A percentile compares a stretch with the other conserved stretches of the same genome.
These are phyloP conservation scores for Clitarchus hookeri DNA, from an alignment of 2,888 invertebrate species.

Conservation along the genomic window DNA sequence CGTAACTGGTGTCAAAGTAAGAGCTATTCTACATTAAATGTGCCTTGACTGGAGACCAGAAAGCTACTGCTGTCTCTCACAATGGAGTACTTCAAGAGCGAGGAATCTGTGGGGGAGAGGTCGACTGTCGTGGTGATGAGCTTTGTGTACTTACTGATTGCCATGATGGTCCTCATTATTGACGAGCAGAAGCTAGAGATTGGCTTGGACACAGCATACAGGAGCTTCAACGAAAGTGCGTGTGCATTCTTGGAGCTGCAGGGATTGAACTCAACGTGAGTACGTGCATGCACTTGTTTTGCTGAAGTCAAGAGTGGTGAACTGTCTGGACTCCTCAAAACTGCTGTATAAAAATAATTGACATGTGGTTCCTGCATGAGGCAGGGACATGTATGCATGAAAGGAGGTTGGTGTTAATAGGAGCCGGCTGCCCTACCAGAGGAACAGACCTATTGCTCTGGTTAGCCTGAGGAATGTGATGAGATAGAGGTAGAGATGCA, in stretches of 20 bases:
- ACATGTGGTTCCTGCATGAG: too few relatives aligned
- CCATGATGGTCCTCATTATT: slow-evolving; percentile 91
- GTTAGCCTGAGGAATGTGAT: too few relatives aligned
- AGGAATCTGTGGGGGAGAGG: slow-evolving; percentile 91
- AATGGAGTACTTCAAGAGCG: slow-evolving; percentile 87
- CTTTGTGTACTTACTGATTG: slow-evolving; percentile 85
- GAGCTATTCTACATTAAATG: too few relatives aligned
- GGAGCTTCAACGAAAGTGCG: slow-evolving; percentile 87
- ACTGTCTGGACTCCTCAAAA: too few relatives aligned
- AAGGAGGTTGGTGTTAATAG: too few relatives aligned
- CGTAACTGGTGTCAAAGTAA: too few relatives aligned
- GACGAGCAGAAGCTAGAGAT: slow-evolving; percentile 89
- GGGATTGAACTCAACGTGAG: slow-evolving; percentile 80
- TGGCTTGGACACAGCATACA: slow-evolving; percentile 87
- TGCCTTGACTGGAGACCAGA: slow-evolving; percentile 56
- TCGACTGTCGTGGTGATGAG: slow-evolving; percentile 93
- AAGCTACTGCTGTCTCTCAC: slow-evolving; percentile 85
- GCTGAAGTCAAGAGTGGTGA: too few relatives aligned
- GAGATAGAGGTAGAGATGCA: too few relatives aligned
- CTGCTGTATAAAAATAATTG: too few relatives aligned
- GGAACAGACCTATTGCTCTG: too few relatives aligned
- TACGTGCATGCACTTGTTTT: slow-evolving; percentile 44
- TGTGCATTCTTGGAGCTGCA: slow-evolving; percentile 81
- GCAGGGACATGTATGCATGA: too few relatives aligned
- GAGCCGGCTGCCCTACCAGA: too few relatives aligned